phyloP scores from a whole-genome alignment of 92 coral and sea anemone species.

The Epizoanthus ramosus region DNA sequence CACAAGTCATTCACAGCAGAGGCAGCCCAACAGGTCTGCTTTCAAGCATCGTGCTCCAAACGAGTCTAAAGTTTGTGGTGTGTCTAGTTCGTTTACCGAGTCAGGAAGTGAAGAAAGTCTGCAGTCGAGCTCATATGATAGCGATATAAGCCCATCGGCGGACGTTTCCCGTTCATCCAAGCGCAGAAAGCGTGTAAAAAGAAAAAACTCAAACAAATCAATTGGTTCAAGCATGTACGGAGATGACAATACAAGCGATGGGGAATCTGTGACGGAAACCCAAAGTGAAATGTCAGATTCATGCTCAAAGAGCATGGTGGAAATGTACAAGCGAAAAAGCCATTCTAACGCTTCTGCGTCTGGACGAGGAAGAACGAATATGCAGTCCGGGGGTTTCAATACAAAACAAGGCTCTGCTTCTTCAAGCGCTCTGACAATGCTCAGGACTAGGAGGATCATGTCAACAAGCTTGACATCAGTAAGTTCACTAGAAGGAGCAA shows the following conservation, averaged over 20 bases:
- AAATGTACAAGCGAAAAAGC: constrained; percentile 24
- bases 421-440: constrained; percentile 42
- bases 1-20: constrained; percentile 28
- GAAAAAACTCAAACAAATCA: constrained; percentile 85
- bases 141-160: constrained; percentile 77
- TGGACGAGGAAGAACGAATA: constrained; percentile 2
- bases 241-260: constrained; percentile 88
- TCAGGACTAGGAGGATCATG: constrained; percentile 75
- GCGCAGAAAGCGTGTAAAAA: constrained; percentile 82
- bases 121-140: constrained; percentile 65
- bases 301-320: constrained; percentile 23
- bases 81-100: constrained; percentile 66
- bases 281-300: constrained; percentile 44
- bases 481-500: constrained; percentile 85
- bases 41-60: constrained; percentile 39
- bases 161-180: constrained; percentile 68
- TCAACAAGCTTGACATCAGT: constrained; percentile 99
- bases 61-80: constrained; percentile 34
- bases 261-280: constrained; percentile 66
- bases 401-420: constrained; percentile 31
- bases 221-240: constrained; percentile 85
- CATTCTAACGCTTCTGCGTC: constrained; percentile 1
- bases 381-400: constrained; percentile 23
- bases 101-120: constrained; percentile 63
- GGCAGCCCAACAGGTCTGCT: constrained; percentile 36